Evolutionary conservation across 1,140 invertebrate species (phyloP).

Genomic region (Solenopsis invicta): DNA sequence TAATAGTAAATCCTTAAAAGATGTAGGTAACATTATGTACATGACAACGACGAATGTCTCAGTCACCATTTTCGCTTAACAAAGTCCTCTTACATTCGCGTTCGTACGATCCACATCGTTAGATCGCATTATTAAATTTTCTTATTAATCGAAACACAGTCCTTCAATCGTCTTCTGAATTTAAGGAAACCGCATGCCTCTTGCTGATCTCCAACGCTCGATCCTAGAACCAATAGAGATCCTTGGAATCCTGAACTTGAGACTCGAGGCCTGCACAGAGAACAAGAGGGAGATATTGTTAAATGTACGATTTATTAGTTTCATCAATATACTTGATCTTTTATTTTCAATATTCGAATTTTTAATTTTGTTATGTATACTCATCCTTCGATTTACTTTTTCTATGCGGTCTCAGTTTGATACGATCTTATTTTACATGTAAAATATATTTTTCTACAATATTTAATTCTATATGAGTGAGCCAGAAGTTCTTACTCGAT

Average conservation of each 20-base stretch:
- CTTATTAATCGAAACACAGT: constrained; percentile 30
- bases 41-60: constrained; percentile 55
- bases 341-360: neutral
- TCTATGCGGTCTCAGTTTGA: too few relatives aligned
- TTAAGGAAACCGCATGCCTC: constrained; percentile 41
- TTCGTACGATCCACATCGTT: neutral
- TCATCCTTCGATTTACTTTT: neutral
- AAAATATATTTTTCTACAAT: too few relatives aligned
- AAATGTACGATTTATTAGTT: neutral
- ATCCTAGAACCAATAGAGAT: constrained; percentile 83
- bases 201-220: constrained; percentile 63
- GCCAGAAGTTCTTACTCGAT: too few relatives aligned
- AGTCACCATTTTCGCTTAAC: constrained; percentile 64
- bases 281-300: constrained; percentile 26
- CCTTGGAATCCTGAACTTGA: constrained; percentile 82
- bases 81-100: constrained; percentile 61
- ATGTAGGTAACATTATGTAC: constrained; percentile 84
- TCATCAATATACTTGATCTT: neutral
- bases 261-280: constrained; percentile 80
- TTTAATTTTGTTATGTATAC: neutral
- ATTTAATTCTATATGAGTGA: too few relatives aligned
- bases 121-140: constrained; percentile 44
- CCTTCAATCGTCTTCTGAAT: constrained; percentile 41
- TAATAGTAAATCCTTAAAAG: constrained; percentile 80
- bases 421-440: too few relatives aligned